Evolutionary conservation across 2,888 invertebrate genomes (phyloP).

Genomic region (Digitonthophagus gazella): DNA sequence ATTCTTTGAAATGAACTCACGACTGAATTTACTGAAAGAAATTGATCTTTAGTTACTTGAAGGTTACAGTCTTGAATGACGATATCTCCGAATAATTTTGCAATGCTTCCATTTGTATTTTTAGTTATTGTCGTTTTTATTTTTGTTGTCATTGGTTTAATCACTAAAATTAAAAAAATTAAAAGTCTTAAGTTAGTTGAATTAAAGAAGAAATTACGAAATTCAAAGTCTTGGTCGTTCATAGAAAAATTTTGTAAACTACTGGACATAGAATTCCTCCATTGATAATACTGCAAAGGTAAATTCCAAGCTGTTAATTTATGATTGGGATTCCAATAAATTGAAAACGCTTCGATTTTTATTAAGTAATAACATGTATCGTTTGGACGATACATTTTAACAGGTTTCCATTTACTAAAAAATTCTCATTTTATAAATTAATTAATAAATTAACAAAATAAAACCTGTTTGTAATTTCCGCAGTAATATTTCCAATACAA

Average conservation of each 20-base stretch:
- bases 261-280: slow-evolving; percentile 74
- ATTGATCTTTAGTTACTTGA: slow-evolving; percentile 71
- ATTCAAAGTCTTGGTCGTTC: slow-evolving; percentile 75
- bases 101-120: slow-evolving; percentile 56
- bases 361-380: slow-evolving; percentile 65
- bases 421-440: background rate
- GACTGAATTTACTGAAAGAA: slow-evolving; percentile 60
- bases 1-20: slow-evolving; percentile 62
- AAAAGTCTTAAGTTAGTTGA: background rate
- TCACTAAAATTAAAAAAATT: slow-evolving; percentile 54
- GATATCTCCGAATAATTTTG: slow-evolving; percentile 65
- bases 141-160: slow-evolving; percentile 76
- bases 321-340: slow-evolving; percentile 71
- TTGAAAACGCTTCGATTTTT: slow-evolving; percentile 71
- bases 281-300: slow-evolving; percentile 62
- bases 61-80: slow-evolving; percentile 73
- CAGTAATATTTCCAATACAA: slow-evolving; percentile 72
- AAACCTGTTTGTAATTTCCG: slow-evolving; percentile 78
- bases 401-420: slow-evolving; percentile 73
- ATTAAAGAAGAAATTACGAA: slow-evolving; percentile 54
- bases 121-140: slow-evolving; percentile 71
- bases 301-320: slow-evolving; percentile 56
- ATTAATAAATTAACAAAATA: background rate
- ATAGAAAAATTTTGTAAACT: slow-evolving; percentile 75
- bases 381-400: slow-evolving; percentile 53